Evolutionary conservation across 2,113 vertebrate genomes (phyloP).

Genomic region (Eudorcas thomsonii): DNA sequence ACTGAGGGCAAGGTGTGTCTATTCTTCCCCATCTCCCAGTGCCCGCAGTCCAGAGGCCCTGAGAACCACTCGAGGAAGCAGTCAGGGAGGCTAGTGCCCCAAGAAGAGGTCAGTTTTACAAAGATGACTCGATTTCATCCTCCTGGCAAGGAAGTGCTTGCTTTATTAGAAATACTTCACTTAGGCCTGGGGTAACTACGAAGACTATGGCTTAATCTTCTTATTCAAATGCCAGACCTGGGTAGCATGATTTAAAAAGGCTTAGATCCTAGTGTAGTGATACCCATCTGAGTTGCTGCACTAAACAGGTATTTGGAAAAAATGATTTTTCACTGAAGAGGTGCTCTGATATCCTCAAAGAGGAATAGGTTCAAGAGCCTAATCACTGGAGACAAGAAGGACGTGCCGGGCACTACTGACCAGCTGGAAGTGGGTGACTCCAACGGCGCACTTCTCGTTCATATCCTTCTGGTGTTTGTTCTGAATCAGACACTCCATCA

Average conservation of each 20-base stretch:
- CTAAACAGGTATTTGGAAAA: not conserved
- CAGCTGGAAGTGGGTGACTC: constrained; percentile 99
- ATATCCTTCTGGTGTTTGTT: constrained; percentile 99
- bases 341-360: not conserved
- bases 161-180: not conserved
- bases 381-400: not conserved
- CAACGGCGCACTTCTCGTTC: constrained; percentile 96
- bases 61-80: not conserved
- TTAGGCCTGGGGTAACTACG: not conserved
- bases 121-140: not conserved
- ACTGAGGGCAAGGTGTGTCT: not conserved
- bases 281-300: not conserved
- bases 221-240: not conserved
- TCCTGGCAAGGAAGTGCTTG: not conserved
- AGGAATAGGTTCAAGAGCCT: not conserved
- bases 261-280: not conserved
- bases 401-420: constrained; percentile 78
- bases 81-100: not conserved
- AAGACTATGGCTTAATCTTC: not conserved
- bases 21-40: not conserved
- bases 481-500: constrained; percentile 98
- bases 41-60: not conserved
- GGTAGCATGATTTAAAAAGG: not conserved
- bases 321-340: not conserved
- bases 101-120: not conserved